Conservation (phyloP, 1,140 invertebrate genomes). For the Calycopis cecrops region DNA sequence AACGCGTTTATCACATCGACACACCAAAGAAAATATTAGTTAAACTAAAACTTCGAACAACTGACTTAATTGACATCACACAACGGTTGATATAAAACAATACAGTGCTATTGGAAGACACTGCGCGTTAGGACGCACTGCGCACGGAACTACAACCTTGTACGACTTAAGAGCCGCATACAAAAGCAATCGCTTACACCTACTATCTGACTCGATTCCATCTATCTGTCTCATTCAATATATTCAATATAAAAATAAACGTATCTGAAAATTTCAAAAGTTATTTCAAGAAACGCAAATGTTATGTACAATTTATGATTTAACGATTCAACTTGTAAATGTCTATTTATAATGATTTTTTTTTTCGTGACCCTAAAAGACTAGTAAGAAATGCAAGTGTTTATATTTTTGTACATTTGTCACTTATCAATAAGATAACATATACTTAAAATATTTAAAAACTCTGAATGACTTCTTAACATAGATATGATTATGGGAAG, state of each 20-base stretch:
- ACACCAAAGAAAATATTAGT: conserved; percentile 46
- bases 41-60: conserved; percentile 48
- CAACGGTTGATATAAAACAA: conserved; percentile 29
- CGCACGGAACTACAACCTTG: conserved; percentile 1
- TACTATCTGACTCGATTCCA: conserved; percentile 36
- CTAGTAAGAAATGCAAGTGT: conserved; percentile 71
- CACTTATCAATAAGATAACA: conserved; percentile 70
- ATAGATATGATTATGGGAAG: conserved; percentile 67
- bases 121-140: conserved; percentile 27
- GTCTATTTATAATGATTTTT: conserved; percentile 31
- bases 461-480: conserved; percentile 51
- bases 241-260: conserved; percentile 69
- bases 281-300: conserved; percentile 37
- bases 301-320: conserved; percentile 34
- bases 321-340: conserved; percentile 16
- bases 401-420: conserved; percentile 69
- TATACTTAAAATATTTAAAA: conserved; percentile 61
- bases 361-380: conserved; percentile 63
- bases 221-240: conserved; percentile 57
- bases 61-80: conserved; percentile 53
- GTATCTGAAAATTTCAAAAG: conserved; percentile 46
- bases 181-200: conserved; percentile 27
- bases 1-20: conserved; percentile 31
- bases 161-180: conserved; percentile 4
- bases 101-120: conserved; percentile 66